These are phyloP conservation scores for Netelia virgata DNA, from an alignment of 2,888 invertebrate genomes.

Conservation along the genomic window DNA sequence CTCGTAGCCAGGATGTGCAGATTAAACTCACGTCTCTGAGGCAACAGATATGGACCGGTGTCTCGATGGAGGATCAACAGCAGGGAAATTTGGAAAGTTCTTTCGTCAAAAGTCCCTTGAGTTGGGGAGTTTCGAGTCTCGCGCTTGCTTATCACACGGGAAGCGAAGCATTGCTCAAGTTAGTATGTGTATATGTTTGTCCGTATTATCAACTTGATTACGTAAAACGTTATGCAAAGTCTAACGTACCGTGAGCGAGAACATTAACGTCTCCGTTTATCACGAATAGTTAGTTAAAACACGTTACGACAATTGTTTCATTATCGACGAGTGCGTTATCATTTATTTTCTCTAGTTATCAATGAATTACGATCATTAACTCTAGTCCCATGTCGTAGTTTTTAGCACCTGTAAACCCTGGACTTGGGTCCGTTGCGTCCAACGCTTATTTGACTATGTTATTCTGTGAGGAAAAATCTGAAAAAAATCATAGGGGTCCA, in stretches of 20 bases:
- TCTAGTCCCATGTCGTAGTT: too few relatives aligned
- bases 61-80: conserved; percentile 83
- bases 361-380: background rate
- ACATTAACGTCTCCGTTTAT: too few relatives aligned
- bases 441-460: too few relatives aligned
- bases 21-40: conserved; percentile 89
- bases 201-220: background rate
- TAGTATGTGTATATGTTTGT: conserved; percentile 68
- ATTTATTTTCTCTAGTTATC: background rate
- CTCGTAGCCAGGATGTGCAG: conserved; percentile 86
- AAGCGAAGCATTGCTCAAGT: conserved; percentile 88
- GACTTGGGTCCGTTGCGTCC: too few relatives aligned
- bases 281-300: too few relatives aligned
- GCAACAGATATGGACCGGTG: conserved; percentile 91
- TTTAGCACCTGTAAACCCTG: too few relatives aligned
- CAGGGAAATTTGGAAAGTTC: conserved; percentile 62
- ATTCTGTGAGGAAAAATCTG: too few relatives aligned
- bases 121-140: conserved; percentile 89
- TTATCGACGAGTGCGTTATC: too few relatives aligned
- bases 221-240: background rate
- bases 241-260: too few relatives aligned
- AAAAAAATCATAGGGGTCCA: too few relatives aligned
- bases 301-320: too few relatives aligned
- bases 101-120: conserved; percentile 86
- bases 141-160: conserved; percentile 87